Evolutionary conservation across 2,113 vertebrate species (phyloP), one percentile per base, ranked within the genome.

Genomic region (Oriolus oriolus): DNA sequence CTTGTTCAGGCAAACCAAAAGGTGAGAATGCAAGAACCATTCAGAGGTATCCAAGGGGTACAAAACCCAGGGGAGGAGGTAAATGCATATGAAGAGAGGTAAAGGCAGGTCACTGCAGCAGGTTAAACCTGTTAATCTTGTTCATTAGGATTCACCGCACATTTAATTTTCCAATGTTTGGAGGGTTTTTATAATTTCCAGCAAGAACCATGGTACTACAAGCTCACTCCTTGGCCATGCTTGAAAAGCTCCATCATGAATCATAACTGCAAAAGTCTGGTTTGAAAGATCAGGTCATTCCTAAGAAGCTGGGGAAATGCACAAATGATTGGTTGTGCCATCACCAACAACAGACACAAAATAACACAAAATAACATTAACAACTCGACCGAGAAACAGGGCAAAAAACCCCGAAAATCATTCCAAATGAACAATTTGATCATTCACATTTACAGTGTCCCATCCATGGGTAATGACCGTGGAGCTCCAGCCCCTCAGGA

Each of bases 81-180:
- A 70, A 89, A 78, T 35, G 53, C 39, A 7, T 63, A 63, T 0
- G 5, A 80, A 89, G 64, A 92, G 70, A 95, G 45, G 83, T 65
- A 90, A 93, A 89, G 71, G 60, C 66, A 88, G 63, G 88, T 64
- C 68, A 90, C 9, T 7, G 22, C 56, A 95, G 85, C 93, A 96
- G 86, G 94, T 84, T 88, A 96, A 92, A 95, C 92, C 90, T 92
- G 95, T 94, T 94, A 13, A 86, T 86, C 93, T 78, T 81, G 95
- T 88, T 94, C 92, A 89, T 94, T 81, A 86, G 47, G 64, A 94
- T 78, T 70, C 85, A 89, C 68, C 59, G 28, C 80, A 60, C 60
- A 89, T 76, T 86, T 93, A 54, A 81, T 87, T 95, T 96, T 86
- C 88, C 78, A 47, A 87, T 80, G n/a, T 93, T 93, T 89, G 37